Evolutionary conservation across 2,797 vertebrate genomes (phyloP), one percentile per base, ranked within the genome.

Genomic region (Sebastes diploproa): DNA sequence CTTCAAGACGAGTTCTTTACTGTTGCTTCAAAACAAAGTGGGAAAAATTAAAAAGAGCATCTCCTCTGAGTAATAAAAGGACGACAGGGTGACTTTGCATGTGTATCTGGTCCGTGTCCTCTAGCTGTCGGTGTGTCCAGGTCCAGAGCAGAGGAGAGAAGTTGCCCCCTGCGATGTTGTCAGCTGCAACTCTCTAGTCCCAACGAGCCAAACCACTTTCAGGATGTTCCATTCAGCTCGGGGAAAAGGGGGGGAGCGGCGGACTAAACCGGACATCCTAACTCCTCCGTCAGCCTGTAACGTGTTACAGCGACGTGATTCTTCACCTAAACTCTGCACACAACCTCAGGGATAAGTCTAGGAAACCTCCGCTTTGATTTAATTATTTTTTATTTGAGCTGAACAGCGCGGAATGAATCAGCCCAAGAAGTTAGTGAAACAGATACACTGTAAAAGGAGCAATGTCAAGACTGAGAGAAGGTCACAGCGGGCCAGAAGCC

Each of bases 151-250:
- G 67, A 70, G 59, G 74, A 81, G 77, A 18, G 60, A 72, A 82
- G 65, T 79, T 70, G 90, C 91, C 93, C 93, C 94, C 94, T 84
- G 92, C 90, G 86, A 91, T 58, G 93, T 86, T 92, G 88, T 92
- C 91, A 93, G 85, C 74, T 34, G 56, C 76, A 56, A 23, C 81
- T 77, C 77, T 54, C 6, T 79, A 16, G 25, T 50, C 54, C 42
- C 42, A 16, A 38, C 62, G 55, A 56, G 81, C 85, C 83, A 81
- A 76, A 80, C 77, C 81, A 56, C 80, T 93, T 85, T 86, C 82
- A 72, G 93, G 88, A 92, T 86, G 92, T 94, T 89, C 94, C 94
- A 95, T 93, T 94, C 79, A 14, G 36, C 6, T 5, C 3, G 50
- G 6, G 58, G 10, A 42, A 29, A 52, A 1, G 25, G 56, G 82